Base-by-base conservation (phyloP, 2,888 invertebrate genomes). In the Leptogaster cylindrica region DNA sequence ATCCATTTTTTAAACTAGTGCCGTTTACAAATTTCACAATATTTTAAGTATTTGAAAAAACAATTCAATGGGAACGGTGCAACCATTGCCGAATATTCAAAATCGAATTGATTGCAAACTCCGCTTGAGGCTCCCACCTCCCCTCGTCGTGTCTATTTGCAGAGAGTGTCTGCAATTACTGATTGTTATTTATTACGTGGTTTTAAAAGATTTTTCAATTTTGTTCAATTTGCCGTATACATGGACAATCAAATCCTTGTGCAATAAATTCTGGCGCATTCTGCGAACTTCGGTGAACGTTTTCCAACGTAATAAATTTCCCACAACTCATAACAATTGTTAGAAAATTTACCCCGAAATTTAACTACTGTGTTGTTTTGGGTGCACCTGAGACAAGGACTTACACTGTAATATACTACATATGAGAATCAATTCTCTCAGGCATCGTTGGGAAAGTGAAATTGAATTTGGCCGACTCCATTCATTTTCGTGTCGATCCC, bases 371-470 rank as follows among this genome's bases (percentile, higher is more conserved):
- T 36, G 25, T 33, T 48, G 48, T 50, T 48, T 36, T 50, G 48
- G 48, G n/a, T 64, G 64, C 64, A 64, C 64, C 64, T 64, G 64
- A 36, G 33, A 18, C 64, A 64, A 50, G 51, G 65, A 65, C 68
- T 68, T 68, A 68, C 18, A 18, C 41, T 33, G 50, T 61, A 65
- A 68, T 68, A 61, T 65, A 61, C 27, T 68, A 65, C 65, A 58
- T 58, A 65, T 39, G 41, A 16, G 52, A 31, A 36, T 55, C 55
- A 39, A 55, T 55, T 36, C 25, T 55, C 55, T 31, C 23, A 5
- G 20, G 23, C 36, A 10, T 39, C 16, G 31, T 20, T n/a, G n/a
- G n/a, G n/a, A n/a, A n/a, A n/a, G n/a, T n/a, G n/a, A n/a, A n/a
- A n/a, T n/a, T n/a, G n/a, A n/a, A n/a, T n/a, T n/a, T n/a, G n/a